These are phyloP conservation scores for Coenonympha glycerion DNA, from an alignment of 2,888 invertebrate species.

Conservation along the genomic window DNA sequence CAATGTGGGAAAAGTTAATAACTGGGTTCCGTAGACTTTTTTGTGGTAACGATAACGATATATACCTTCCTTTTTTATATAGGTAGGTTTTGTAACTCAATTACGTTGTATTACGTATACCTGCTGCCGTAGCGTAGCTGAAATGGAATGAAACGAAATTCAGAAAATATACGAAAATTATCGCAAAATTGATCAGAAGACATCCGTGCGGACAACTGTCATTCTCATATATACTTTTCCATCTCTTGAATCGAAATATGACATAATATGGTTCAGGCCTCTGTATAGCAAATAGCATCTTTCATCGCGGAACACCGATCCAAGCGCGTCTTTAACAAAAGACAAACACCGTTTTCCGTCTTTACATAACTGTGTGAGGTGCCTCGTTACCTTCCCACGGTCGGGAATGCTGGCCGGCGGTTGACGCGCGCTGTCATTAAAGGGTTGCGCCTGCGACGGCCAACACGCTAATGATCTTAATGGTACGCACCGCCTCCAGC, in stretches of 20 bases:
- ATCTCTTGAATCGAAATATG: no score
- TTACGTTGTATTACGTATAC: no score
- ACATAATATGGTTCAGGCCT: no score
- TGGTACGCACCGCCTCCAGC: slow-evolving; percentile 34
- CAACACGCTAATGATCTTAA: slow-evolving; percentile 40
- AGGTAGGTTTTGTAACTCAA: no score
- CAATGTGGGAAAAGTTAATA: slow-evolving; percentile 31
- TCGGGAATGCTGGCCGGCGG: slow-evolving; percentile 45
- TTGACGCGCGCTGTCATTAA: slow-evolving; percentile 38
- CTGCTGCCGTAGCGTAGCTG: no score
- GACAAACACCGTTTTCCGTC: slow-evolving; percentile 61
- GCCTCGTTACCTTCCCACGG: slow-evolving; percentile 60
- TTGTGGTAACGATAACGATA: background rate
- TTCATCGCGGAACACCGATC: slow-evolving; percentile 15
- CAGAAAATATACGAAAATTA: no score
- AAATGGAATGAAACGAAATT: no score
- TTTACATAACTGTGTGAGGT: slow-evolving; percentile 57
- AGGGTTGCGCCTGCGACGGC: slow-evolving; percentile 34
- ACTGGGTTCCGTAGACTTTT: slow-evolving; percentile 7
- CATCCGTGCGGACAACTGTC: no score
- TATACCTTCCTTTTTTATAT: no score
- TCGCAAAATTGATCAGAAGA: no score
- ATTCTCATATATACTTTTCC: no score
- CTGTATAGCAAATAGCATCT: background rate
- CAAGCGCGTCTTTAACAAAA: slow-evolving; percentile 43